Evolutionary conservation across 2,113 vertebrate species (phyloP).

Genomic region (Lynx canadensis): DNA sequence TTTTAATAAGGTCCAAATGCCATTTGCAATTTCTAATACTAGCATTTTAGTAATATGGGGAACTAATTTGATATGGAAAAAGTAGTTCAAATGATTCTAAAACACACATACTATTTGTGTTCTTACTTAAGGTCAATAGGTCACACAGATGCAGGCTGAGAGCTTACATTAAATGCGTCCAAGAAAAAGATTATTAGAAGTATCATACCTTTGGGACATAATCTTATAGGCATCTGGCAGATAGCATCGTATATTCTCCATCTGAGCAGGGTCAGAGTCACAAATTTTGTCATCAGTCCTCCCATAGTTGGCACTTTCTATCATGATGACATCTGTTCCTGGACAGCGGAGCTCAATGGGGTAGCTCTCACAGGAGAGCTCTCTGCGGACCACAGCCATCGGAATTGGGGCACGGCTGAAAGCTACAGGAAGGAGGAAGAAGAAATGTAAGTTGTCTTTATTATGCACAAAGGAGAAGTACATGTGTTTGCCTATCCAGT

Average conservation of each 20-base stretch:
- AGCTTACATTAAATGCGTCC: neutral
- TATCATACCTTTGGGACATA: conserved; percentile 96
- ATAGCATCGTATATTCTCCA: conserved; percentile 99
- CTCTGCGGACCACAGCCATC: conserved; percentile 98
- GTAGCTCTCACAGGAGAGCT: conserved; percentile 98
- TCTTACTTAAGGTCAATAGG: neutral
- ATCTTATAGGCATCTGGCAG: conserved; percentile 99
- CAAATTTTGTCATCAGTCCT: conserved; percentile 99
- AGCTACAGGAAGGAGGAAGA: conserved; percentile 84
- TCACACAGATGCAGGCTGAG: neutral
- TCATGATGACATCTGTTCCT: conserved; percentile 99
- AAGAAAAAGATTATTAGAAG: conserved; percentile 54
- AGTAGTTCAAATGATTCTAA: neutral
- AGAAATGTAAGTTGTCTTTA: neutral
- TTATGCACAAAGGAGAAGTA: neutral
- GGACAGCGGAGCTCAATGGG: conserved; percentile 99
- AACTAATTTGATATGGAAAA: neutral
- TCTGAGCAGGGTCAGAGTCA: conserved; percentile 98
- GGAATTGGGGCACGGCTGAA: conserved; percentile 98
- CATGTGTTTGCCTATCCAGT: neutral
- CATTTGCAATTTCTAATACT: neutral
- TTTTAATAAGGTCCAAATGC: neutral
- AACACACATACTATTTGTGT: neutral
- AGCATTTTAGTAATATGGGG: neutral
- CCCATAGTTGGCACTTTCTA: conserved; percentile 99